A percentile compares a stretch with the other conserved stretches of the same genome.
Evolutionary conservation across 2,113 vertebrate genomes (phyloP).

Genomic region (Clarias gariepinus): DNA sequence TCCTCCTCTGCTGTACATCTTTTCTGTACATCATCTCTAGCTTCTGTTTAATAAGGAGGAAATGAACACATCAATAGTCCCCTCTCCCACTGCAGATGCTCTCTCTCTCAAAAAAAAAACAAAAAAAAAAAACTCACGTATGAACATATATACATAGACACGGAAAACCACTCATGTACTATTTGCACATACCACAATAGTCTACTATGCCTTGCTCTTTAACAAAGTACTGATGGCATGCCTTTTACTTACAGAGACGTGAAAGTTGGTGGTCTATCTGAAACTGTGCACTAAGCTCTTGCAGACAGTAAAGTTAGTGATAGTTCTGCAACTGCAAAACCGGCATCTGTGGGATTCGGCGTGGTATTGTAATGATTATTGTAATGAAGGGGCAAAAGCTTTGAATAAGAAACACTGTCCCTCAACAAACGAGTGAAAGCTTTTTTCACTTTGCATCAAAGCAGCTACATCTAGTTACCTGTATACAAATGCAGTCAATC

Average conservation of each 20-base stretch:
- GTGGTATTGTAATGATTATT: background rate
- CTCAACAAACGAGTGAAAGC: background rate
- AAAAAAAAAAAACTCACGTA: background rate
- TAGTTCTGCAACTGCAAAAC: background rate
- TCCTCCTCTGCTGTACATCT: background rate
- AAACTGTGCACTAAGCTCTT: background rate
- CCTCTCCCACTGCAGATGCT: constrained; percentile 8
- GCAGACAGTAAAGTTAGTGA: background rate
- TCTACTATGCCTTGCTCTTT: background rate
- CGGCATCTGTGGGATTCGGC: background rate
- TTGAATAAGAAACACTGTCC: background rate
- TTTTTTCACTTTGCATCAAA: background rate
- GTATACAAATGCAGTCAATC: too few species aligned
- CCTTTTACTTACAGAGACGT: background rate
- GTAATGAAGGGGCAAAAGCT: background rate
- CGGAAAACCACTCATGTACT: background rate
- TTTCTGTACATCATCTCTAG: background rate
- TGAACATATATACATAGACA: background rate
- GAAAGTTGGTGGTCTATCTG: background rate
- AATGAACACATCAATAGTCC: background rate
- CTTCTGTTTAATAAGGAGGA: background rate
- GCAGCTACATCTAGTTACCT: background rate
- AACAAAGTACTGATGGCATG: background rate
- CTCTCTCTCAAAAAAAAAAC: background rate
- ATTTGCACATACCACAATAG: background rate